phyloP scores from a whole-genome alignment of 2,888 invertebrate species.

The Cabera pusaria region DNA sequence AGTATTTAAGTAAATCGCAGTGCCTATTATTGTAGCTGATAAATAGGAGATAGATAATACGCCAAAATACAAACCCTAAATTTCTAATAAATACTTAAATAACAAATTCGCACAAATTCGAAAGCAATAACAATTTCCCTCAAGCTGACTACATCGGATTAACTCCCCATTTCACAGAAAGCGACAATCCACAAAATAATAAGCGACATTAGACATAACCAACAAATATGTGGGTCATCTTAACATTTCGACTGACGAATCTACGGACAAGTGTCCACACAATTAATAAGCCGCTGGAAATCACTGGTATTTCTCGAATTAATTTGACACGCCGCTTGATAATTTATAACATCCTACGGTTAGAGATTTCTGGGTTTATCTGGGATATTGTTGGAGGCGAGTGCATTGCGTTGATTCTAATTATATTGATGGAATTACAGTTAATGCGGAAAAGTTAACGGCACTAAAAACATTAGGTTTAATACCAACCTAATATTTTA shows the following conservation, averaged over 20 bases:
- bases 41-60: too few relatives aligned
- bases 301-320: slow-evolving; percentile 77
- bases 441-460: too few relatives aligned
- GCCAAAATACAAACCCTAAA: too few relatives aligned
- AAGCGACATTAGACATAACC: slow-evolving; percentile 22
- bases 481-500: too few relatives aligned
- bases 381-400: slow-evolving; percentile 36
- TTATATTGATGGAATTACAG: slow-evolving; percentile 8
- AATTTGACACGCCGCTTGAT: slow-evolving; percentile 81
- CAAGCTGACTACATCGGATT: slow-evolving; percentile 18
- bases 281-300: slow-evolving; percentile 77
- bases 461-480: too few relatives aligned
- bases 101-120: too few relatives aligned
- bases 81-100: too few relatives aligned
- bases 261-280: slow-evolving; percentile 68
- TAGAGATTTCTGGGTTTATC: slow-evolving; percentile 40
- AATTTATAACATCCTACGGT: slow-evolving; percentile 82
- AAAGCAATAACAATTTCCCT: slow-evolving; percentile 3
- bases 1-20: too few relatives aligned
- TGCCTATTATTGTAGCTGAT: too few relatives aligned
- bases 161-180: slow-evolving; percentile 30
- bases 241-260: slow-evolving; percentile 55
- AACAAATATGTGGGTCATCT: slow-evolving; percentile 38
- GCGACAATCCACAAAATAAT: slow-evolving; percentile 31
- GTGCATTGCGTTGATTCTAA: slow-evolving; percentile 23